Conservation (phyloP, 2,888 invertebrate species). For the Drosophila vallismaia region DNA sequence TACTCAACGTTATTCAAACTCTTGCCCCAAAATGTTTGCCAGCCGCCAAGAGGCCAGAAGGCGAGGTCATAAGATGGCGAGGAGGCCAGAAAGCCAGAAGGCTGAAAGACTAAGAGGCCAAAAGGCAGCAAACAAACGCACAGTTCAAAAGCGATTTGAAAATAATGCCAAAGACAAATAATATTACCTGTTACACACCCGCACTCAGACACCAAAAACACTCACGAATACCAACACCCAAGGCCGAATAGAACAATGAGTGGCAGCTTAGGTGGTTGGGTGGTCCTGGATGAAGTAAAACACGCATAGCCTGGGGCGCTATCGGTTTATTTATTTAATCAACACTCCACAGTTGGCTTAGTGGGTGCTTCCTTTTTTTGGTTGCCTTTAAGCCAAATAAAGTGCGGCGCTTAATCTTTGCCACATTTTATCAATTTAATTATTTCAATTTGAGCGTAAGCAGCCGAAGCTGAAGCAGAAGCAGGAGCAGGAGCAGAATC, state of each 20-base stretch:
- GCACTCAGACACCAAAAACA: constrained; percentile 25
- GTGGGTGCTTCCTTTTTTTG: constrained; percentile 52
- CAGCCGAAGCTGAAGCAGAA: constrained; percentile 44
- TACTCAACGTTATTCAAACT: constrained; percentile 54
- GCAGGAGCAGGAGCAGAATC: constrained; percentile 27
- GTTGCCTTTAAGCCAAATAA: constrained; percentile 78
- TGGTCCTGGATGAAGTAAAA: background rate
- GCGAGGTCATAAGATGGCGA: constrained; percentile 12
- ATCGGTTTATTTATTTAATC: constrained; percentile 77
- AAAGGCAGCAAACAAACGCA: constrained; percentile 56
- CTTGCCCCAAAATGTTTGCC: constrained; percentile 36
- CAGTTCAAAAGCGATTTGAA: constrained; percentile 77
- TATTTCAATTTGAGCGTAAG: constrained; percentile 80
- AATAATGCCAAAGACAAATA: constrained; percentile 79
- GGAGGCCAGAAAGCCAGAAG: constrained; percentile 11
- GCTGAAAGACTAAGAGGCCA: constrained; percentile 30
- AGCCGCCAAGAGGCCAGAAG: constrained; percentile 30
- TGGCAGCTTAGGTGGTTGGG: background rate
- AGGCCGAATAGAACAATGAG: constrained; percentile 8
- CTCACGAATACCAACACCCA: constrained; percentile 8
- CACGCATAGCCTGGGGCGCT: constrained; percentile 54
- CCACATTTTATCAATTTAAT: constrained; percentile 79
- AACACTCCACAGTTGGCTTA: constrained; percentile 79
- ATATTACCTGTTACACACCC: constrained; percentile 68
- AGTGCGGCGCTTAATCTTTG: constrained; percentile 79